Conservation (phyloP, 2,797 vertebrate genomes). For the Loriculus beryllinus region DNA sequence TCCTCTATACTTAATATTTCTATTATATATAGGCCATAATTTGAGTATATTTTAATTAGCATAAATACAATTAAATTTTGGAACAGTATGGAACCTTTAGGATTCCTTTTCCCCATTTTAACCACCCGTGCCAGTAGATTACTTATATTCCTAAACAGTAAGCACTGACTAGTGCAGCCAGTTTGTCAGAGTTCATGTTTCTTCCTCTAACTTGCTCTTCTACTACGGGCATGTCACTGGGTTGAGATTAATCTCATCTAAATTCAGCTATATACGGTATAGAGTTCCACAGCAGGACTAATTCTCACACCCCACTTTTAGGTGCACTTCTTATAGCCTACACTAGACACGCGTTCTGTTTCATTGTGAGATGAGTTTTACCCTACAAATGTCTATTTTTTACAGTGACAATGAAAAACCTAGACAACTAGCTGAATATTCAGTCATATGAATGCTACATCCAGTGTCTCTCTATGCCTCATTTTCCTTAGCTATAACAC, state of each 20-base stretch:
- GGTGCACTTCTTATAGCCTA: not conserved
- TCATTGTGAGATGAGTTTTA: not conserved
- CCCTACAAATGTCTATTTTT: not conserved
- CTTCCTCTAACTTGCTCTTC: not conserved
- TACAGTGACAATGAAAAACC: not conserved
- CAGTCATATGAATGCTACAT: not conserved
- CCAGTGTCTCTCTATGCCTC: not conserved
- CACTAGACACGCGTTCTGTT: not conserved
- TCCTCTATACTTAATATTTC: not conserved
- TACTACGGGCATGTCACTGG: not conserved
- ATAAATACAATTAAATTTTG: not conserved
- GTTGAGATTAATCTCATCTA: not conserved
- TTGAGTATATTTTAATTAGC: not conserved
- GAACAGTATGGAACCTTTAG: not conserved
- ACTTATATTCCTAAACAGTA: not conserved
- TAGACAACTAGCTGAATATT: not conserved
- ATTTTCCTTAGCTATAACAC: not conserved
- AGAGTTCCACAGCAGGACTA: not conserved
- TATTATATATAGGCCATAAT: not conserved
- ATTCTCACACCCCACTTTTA: not conserved
- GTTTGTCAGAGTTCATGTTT: not conserved
- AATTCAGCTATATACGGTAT: not conserved
- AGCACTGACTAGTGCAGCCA: not conserved
- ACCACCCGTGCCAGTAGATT: not conserved
- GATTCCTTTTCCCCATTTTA: not conserved